Percentiles rank a stretch among this genome's conserved stretches.
Evolutionary conservation across 1,140 invertebrate genomes (phyloP).

Genomic region (Lepidurus couesii): DNA sequence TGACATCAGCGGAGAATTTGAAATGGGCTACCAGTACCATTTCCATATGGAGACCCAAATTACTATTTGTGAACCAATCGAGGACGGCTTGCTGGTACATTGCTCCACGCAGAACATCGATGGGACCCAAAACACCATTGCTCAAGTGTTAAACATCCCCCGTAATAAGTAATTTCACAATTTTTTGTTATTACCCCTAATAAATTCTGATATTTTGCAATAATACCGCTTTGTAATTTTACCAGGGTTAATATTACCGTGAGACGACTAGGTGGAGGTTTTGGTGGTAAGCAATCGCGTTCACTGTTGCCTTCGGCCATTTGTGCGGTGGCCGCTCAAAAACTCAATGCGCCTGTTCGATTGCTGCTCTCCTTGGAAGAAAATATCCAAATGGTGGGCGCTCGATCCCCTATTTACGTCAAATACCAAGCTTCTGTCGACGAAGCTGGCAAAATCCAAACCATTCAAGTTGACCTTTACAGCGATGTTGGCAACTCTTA

Average conservation of each 20-base stretch:
- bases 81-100: constrained; percentile 46
- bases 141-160: constrained; percentile 42
- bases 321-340: constrained; percentile 42
- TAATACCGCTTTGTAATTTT: background rate
- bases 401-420: constrained; percentile 15
- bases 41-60: constrained; percentile 50
- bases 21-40: constrained; percentile 46
- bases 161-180: constrained; percentile 37
- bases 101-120: constrained; percentile 58
- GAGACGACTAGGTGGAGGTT: constrained; percentile 26
- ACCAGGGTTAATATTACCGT: constrained; percentile 30
- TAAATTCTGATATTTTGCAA: background rate
- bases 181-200: background rate
- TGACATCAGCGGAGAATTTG: constrained; percentile 43
- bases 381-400: constrained; percentile 22
- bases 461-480: background rate
- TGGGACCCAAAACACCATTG: constrained; percentile 43
- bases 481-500: constrained; percentile 9
- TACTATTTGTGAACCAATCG: constrained; percentile 42
- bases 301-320: constrained; percentile 38
- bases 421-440: constrained; percentile 13
- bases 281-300: constrained; percentile 27
- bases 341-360: constrained; percentile 40
- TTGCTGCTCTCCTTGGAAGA: constrained; percentile 36
- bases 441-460: background rate